These are phyloP conservation scores for Diplogasteroides magnus DNA, from an alignment of 1,140 invertebrate genomes.

Conservation along the genomic window DNA sequence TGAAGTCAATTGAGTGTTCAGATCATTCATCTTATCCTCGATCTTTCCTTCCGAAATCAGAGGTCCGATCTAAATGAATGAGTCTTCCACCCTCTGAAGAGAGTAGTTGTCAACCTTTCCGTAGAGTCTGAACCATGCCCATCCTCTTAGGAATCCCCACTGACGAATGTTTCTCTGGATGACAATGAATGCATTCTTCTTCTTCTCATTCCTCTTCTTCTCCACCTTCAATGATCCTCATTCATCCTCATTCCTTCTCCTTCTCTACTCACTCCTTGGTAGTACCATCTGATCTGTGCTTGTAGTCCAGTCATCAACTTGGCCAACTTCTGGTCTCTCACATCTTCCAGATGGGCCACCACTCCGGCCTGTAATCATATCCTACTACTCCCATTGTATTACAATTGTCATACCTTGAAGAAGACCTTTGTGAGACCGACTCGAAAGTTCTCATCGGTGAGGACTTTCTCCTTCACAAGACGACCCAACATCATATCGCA, in stretches of 20 bases:
- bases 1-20: conserved; percentile 71
- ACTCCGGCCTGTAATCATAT: conserved; percentile 81
- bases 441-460: conserved; percentile 47
- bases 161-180: conserved; percentile 97
- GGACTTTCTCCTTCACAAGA: conserved; percentile 68
- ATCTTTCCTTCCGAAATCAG: conserved; percentile 80
- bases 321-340: conserved; percentile 84
- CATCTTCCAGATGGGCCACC: conserved; percentile 98
- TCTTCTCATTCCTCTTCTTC: conserved; percentile 36
- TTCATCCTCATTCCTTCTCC: no score
- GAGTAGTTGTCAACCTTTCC: conserved; percentile 60
- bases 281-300: conserved; percentile 48
- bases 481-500: conserved; percentile 56
- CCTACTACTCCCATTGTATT: no score
- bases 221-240: no score
- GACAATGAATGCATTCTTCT: conserved; percentile 82
- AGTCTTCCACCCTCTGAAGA: conserved; percentile 88
- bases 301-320: conserved; percentile 99
- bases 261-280: conserved; percentile 26
- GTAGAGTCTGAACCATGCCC: conserved; percentile 69
- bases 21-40: conserved; percentile 94
- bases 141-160: conserved; percentile 93
- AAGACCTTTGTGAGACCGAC: conserved; percentile 62
- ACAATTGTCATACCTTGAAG: conserved; percentile 52
- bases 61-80: conserved; percentile 71